phyloP scores from a whole-genome alignment of 2,888 invertebrate genomes.

The Argyresthia albistria region DNA sequence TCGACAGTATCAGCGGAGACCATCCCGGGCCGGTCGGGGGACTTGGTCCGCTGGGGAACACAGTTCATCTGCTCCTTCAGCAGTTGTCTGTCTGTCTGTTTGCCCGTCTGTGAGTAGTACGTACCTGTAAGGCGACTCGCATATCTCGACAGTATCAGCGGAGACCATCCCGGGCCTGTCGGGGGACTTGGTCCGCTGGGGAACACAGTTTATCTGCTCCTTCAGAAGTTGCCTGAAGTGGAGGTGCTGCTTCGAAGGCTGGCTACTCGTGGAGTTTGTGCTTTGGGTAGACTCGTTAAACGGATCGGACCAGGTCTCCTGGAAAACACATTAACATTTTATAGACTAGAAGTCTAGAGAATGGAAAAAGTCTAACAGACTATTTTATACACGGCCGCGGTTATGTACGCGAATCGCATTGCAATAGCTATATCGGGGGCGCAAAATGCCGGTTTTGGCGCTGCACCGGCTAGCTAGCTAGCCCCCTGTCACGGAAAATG shows the following conservation, averaged over 20 bases:
- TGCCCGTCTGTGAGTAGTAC: conserved; percentile 16
- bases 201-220: conserved; percentile 31
- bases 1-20: conserved; percentile 43
- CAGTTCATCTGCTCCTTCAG: conserved; percentile 41
- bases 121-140: conserved; percentile 57
- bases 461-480: no score
- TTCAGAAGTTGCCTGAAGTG: conserved; percentile 49
- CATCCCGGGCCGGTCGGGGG: conserved; percentile 32
- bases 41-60: conserved; percentile 12
- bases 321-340: no score
- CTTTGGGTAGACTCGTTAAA: conserved; percentile 52
- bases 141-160: conserved; percentile 44
- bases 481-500: no score
- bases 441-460: no score
- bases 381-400: no score
- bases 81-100: conserved; percentile 25
- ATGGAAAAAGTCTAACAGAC: neutral
- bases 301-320: conserved; percentile 20
- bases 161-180: conserved; percentile 34
- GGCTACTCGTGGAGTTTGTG: conserved; percentile 47
- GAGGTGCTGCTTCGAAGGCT: conserved; percentile 54
- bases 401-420: no score
- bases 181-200: conserved; percentile 20
- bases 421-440: no score
- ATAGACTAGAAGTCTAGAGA: neutral